These are phyloP conservation scores for Balaeniceps rex DNA, from an alignment of 2,113 vertebrate species.

Conservation along the genomic window DNA sequence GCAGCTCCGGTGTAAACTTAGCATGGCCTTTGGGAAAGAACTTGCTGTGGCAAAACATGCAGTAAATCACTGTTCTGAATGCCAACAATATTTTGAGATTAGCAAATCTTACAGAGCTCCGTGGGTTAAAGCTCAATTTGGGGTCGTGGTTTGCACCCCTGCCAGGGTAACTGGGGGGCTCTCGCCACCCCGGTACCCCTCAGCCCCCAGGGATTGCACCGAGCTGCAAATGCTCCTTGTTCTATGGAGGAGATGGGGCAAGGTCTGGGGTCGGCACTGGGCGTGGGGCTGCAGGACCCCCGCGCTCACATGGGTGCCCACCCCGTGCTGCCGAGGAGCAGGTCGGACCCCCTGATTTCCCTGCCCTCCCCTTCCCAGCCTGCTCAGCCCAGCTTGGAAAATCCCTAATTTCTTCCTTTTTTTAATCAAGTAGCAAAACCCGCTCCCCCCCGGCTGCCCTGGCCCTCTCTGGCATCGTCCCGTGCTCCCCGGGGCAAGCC, in stretches of 20 bases:
- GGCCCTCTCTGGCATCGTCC: background rate
- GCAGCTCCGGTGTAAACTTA: conserved; percentile 60
- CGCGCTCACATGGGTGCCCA: too few species aligned
- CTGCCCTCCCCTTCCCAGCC: background rate
- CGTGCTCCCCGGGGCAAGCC: fast-evolving
- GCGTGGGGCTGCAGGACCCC: background rate
- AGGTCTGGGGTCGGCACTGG: background rate
- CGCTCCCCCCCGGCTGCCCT: background rate
- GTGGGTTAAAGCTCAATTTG: background rate
- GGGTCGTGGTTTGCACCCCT: background rate
- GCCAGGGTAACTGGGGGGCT: background rate
- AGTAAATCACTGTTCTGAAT: conserved; percentile 36
- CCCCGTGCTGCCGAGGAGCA: fast-evolving
- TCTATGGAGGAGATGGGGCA: background rate
- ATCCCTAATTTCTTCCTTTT: background rate
- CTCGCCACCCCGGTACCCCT: background rate
- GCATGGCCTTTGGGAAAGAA: conserved; percentile 62
- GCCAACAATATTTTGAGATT: conserved; percentile 64
- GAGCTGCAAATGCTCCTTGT: background rate
- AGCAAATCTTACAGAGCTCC: conserved; percentile 20
- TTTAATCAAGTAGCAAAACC: background rate
- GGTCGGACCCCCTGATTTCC: background rate
- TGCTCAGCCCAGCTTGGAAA: background rate
- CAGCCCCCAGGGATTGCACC: too few species aligned
- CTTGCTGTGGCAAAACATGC: conserved; percentile 10